Percentiles rank a stretch among this genome's conserved stretches.
phyloP scores from a whole-genome alignment of 2,797 vertebrate species.

The Tragelaphus eurycerus region DNA sequence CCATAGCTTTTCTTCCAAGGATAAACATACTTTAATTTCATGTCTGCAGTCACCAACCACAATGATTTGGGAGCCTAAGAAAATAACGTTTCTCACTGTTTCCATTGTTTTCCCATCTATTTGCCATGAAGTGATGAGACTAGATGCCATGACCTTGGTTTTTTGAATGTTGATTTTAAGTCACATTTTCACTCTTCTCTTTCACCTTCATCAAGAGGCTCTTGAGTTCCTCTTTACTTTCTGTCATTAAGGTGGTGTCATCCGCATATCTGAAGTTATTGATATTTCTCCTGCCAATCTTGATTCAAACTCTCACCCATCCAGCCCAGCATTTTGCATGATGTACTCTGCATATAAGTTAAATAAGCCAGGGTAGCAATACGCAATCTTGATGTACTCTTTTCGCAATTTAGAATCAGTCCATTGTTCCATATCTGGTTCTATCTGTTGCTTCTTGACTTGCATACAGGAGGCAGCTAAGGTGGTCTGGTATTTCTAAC shows the following conservation, averaged over 20 bases:
- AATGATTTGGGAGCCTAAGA: not conserved
- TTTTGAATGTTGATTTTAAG: not conserved
- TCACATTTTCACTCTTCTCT: not conserved
- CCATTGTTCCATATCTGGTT: not conserved
- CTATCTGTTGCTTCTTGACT: not conserved
- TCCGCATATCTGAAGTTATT: not conserved
- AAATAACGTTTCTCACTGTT: not conserved
- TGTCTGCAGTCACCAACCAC: not conserved
- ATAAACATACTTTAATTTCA: not conserved
- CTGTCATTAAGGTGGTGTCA: not conserved
- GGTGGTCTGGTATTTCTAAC: not conserved
- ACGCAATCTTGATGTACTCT: not conserved
- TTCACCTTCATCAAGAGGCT: not conserved
- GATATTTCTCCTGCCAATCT: not conserved
- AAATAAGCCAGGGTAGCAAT: not conserved
- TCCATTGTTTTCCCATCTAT: not conserved
- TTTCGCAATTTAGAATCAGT: not conserved
- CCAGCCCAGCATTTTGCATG: not conserved
- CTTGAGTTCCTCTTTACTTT: not conserved
- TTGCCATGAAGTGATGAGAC: not conserved
- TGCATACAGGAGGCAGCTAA: not conserved
- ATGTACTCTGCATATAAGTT: not conserved
- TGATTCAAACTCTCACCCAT: not conserved
- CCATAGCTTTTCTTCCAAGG: not conserved
- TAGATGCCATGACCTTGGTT: not conserved